Evolutionary conservation across 2,113 vertebrate species (phyloP).

Genomic region (Columba janthina): DNA sequence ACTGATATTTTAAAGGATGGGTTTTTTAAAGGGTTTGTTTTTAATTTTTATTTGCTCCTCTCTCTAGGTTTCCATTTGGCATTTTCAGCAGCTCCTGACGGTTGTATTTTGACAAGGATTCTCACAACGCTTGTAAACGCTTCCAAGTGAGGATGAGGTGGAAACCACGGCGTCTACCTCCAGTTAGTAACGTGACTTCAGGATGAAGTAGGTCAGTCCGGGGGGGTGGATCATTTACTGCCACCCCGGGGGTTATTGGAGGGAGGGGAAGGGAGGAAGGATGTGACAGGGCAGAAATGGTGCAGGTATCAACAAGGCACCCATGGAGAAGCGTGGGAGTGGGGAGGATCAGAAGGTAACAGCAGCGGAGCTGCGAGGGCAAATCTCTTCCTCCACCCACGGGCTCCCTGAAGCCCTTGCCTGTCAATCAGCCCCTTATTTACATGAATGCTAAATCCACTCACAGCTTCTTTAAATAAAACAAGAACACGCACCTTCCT

Average conservation of each 20-base stretch:
- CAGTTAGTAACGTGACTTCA: background rate
- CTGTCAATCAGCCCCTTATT: conserved; percentile 43
- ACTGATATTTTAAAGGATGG: background rate
- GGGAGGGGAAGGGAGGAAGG: background rate
- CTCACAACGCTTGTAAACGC: background rate
- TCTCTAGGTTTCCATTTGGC: background rate
- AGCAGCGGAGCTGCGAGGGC: background rate
- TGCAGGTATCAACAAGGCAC: background rate
- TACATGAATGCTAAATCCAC: conserved; percentile 28
- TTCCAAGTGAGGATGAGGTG: background rate
- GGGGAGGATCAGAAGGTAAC: background rate
- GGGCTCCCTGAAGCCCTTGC: background rate
- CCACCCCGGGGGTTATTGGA: background rate
- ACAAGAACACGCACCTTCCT: background rate
- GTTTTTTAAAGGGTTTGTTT: background rate
- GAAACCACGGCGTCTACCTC: background rate
- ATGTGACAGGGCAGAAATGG: background rate
- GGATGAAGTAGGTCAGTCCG: background rate
- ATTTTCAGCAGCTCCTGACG: rapidly evolving
- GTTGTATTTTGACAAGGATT: background rate
- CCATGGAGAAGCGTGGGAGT: background rate
- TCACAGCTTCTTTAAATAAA: conserved; percentile 35
- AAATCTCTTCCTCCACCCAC: background rate
- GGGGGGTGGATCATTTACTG: background rate
- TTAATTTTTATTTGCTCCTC: background rate